A percentile compares a stretch with the other conserved stretches of the same genome.
phyloP scores from a whole-genome alignment of 2,888 invertebrate species.

The Tanaodytes sp. region DNA sequence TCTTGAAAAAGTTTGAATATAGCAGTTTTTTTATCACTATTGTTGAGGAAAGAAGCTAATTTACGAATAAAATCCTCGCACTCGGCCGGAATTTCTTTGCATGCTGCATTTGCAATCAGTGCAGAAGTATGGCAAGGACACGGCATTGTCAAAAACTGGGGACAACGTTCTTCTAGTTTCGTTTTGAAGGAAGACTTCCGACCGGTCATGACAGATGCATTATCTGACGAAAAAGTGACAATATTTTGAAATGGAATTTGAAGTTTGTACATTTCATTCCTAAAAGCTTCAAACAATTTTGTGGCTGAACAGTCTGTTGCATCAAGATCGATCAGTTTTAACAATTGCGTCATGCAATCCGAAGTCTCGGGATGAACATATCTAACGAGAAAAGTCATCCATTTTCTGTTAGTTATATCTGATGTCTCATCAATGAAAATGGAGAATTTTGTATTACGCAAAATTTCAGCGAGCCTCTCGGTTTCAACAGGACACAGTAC shows the following conservation, averaged over 20 bases:
- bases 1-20: constrained; percentile 7
- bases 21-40: neutral
- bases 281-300: constrained; percentile 5
- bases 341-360: neutral
- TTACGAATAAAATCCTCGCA: neutral
- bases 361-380: constrained; percentile 1
- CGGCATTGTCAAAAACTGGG: neutral
- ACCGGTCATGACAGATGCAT: constrained; percentile 4
- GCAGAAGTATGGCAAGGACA: constrained; percentile 7
- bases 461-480: neutral
- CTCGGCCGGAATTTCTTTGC: neutral
- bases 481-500: neutral
- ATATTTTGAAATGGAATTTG: constrained; percentile 13
- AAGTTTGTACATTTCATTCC: constrained; percentile 1
- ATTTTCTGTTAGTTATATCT: neutral
- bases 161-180: neutral
- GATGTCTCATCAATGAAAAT: constrained; percentile 5
- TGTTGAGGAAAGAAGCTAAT: neutral
- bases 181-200: neutral
- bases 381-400: constrained; percentile 8
- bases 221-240: constrained; percentile 4
- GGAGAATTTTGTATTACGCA: neutral
- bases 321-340: neutral
- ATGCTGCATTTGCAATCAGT: neutral
- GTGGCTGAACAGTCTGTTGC: neutral